A percentile compares a stretch with the other conserved stretches of the same genome.
These are phyloP conservation scores for Drosophila nigrodunni DNA, from an alignment of 1,140 invertebrate genomes.

Conservation along the genomic window DNA sequence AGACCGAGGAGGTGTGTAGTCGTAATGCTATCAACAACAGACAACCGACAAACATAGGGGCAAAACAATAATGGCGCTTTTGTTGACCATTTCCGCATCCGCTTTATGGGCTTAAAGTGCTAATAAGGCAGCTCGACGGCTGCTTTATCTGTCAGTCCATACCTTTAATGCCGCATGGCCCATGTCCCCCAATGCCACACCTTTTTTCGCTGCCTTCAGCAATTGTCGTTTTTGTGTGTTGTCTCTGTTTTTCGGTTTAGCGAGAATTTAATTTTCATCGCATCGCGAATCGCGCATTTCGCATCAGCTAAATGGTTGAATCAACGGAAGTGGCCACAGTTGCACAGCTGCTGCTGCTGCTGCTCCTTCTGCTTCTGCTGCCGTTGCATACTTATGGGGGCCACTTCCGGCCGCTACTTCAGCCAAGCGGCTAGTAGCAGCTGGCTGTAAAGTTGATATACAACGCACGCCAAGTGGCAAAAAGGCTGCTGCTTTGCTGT, in stretches of 20 bases:
- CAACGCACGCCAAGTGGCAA: slow-evolving; percentile 36
- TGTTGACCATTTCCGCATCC: slow-evolving; percentile 82
- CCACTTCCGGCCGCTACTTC: slow-evolving; percentile 28
- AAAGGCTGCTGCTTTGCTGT: slow-evolving; percentile 25
- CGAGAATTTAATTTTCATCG: slow-evolving; percentile 42
- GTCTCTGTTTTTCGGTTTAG: slow-evolving; percentile 18
- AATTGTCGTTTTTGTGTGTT: slow-evolving; percentile 25
- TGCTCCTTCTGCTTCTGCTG: slow-evolving; percentile 30
- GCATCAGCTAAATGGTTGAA: slow-evolving; percentile 27
- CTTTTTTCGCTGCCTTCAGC: slow-evolving; percentile 7
- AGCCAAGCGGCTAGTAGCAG: slow-evolving; percentile 13
- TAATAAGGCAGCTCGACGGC: slow-evolving; percentile 64
- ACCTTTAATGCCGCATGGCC: slow-evolving; percentile 18
- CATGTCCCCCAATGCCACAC: slow-evolving; percentile 8
- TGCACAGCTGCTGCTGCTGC: slow-evolving; percentile 14
- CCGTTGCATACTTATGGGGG: slow-evolving; percentile 50
- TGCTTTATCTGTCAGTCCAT: slow-evolving; percentile 5
- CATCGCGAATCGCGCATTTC: neutral
- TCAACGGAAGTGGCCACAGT: slow-evolving; percentile 47
- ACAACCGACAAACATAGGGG: slow-evolving; percentile 73
- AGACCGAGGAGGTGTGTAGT: neutral
- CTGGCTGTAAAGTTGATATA: slow-evolving; percentile 45
- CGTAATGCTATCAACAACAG: slow-evolving; percentile 66
- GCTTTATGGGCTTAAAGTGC: slow-evolving; percentile 80
- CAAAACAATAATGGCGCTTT: slow-evolving; percentile 83